Evolutionary conservation across 2,888 invertebrate species (phyloP).

Genomic region (Metacarcinus magister): DNA sequence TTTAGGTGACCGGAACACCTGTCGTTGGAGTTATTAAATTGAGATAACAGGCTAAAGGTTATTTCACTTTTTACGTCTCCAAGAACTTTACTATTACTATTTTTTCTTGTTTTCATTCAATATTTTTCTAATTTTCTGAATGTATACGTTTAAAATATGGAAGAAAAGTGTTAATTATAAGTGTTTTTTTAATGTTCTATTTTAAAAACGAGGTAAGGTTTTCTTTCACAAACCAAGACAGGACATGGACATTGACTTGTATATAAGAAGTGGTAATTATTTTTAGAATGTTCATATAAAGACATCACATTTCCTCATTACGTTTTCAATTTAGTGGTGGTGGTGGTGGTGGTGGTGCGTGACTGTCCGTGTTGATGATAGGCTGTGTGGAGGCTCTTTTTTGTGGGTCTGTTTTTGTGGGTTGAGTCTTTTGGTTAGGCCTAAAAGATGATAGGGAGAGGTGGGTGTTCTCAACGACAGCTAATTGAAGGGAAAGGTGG

Average conservation of each 20-base stretch:
- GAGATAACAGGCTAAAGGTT: not conserved
- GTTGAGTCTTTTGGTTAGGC: not conserved
- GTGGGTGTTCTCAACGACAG: not conserved
- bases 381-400: not conserved
- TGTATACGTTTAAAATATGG: too few species aligned
- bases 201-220: too few species aligned
- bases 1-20: slow-evolving; percentile 14
- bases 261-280: not conserved
- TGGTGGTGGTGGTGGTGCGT: too few species aligned
- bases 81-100: not conserved
- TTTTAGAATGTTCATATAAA: not conserved
- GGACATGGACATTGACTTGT: too few species aligned
- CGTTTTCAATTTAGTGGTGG: not conserved
- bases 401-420: not conserved
- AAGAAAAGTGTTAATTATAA: too few species aligned
- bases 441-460: not conserved
- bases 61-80: not conserved
- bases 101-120: not conserved
- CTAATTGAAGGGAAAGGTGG: slow-evolving; percentile 41
- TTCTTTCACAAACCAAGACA: too few species aligned
- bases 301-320: not conserved
- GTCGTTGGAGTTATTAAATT: not conserved
- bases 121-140: not conserved
- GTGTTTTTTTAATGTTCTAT: too few species aligned
- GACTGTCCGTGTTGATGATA: not conserved